phyloP scores from a whole-genome alignment of 1,140 invertebrate species.

The Drosophila nannoptera region DNA sequence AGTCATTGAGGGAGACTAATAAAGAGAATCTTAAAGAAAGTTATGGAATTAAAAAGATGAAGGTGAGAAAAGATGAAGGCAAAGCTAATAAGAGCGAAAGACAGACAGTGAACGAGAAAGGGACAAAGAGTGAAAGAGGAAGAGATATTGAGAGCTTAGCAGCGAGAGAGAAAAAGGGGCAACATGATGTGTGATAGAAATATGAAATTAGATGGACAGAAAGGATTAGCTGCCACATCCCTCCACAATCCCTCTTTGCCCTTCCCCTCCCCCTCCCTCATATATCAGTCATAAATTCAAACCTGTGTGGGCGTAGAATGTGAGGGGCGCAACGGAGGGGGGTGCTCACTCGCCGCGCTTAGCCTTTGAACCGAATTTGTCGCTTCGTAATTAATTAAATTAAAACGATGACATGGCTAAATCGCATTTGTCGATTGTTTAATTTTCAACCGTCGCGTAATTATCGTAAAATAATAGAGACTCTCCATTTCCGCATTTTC shows the following conservation, averaged over 20 bases:
- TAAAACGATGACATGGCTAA: constrained; percentile 17
- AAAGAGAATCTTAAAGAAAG: too few relatives aligned
- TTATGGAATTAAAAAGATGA: too few relatives aligned
- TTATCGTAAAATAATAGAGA: constrained; percentile 33
- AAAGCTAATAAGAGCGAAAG: neutral
- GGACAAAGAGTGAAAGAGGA: neutral
- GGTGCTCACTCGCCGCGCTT: neutral
- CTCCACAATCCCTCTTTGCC: too few relatives aligned
- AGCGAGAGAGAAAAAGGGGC: neutral
- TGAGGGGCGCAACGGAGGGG: neutral
- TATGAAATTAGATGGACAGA: too few relatives aligned
- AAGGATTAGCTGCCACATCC: too few relatives aligned
- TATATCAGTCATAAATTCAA: too few relatives aligned
- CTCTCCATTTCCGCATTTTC: constrained; percentile 7
- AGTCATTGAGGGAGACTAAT: too few relatives aligned
- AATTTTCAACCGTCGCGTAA: constrained; percentile 10
- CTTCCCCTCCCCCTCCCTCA: too few relatives aligned
- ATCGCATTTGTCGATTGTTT: constrained; percentile 34
- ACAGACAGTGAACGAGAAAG: neutral
- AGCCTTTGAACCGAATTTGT: neutral
- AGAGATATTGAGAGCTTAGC: too few relatives aligned
- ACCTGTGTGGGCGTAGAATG: too few relatives aligned
- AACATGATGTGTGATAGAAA: neutral
- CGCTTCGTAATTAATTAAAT: constrained; percentile 35
- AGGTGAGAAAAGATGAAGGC: neutral